A percentile compares a stretch with the other conserved stretches of the same genome.
Evolutionary conservation across 2,888 invertebrate genomes (phyloP).

Genomic region (Nymphalis polychloros): DNA sequence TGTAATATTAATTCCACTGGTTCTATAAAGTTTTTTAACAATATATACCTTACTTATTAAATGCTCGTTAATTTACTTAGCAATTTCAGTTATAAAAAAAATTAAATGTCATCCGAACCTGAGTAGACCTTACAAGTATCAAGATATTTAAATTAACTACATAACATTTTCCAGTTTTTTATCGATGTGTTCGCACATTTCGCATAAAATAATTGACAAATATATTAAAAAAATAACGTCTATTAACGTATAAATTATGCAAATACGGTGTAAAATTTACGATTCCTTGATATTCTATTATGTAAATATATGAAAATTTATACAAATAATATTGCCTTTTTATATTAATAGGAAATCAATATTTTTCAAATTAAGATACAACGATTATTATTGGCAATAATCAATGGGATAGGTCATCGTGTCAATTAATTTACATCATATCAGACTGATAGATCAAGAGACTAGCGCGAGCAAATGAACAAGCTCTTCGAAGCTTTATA

Average conservation of each 20-base stretch:
- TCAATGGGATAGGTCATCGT: neutral
- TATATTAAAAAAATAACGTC: neutral
- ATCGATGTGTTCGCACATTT: conserved; percentile 5
- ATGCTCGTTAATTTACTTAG: too few species aligned
- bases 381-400: conserved; percentile 2
- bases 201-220: conserved; percentile 8
- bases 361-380: conserved; percentile 4
- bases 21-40: too few species aligned
- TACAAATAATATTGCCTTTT: neutral
- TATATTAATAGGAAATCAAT: neutral
- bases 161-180: neutral
- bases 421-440: neutral
- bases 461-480: too few species aligned
- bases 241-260: conserved; percentile 10
- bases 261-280: neutral
- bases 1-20: too few species aligned
- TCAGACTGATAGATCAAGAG: too few species aligned
- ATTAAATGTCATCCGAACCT: neutral
- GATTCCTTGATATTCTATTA: neutral
- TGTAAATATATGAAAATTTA: neutral
- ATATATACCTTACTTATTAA: too few species aligned
- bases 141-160: neutral
- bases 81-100: too few species aligned
- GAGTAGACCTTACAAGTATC: neutral
- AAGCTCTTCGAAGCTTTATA: too few species aligned